phyloP scores from a whole-genome alignment of 1,140 invertebrate species.

The Halictus rubicundus region DNA sequence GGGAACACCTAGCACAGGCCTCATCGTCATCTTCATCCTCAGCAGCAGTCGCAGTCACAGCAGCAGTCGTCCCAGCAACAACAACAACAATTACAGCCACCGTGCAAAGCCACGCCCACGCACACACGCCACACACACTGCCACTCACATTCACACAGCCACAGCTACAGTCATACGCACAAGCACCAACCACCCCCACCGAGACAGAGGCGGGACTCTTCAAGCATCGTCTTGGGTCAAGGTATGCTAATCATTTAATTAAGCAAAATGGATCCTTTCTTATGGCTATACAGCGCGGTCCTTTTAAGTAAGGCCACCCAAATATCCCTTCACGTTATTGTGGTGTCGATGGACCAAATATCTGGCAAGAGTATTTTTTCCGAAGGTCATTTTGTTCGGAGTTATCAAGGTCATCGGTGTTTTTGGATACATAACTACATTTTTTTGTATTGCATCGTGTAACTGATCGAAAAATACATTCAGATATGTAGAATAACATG shows the following conservation, averaged over 20 bases:
- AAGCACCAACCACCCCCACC: conserved; percentile 74
- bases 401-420: too few species aligned
- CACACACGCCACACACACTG: conserved; percentile 78
- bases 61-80: conserved; percentile 56
- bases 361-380: too few species aligned
- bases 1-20: conserved; percentile 80
- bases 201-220: conserved; percentile 77
- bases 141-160: conserved; percentile 79
- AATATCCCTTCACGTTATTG: too few species aligned
- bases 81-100: conserved; percentile 63
- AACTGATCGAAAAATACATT: too few species aligned
- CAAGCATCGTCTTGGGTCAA: conserved; percentile 78
- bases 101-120: conserved; percentile 76
- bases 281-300: too few species aligned
- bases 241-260: conserved; percentile 69
- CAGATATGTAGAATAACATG: too few species aligned
- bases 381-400: too few species aligned
- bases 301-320: too few species aligned
- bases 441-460: too few species aligned
- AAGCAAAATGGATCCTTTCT: too few species aligned
- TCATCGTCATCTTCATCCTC: conserved; percentile 73
- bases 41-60: conserved; percentile 64
- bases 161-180: conserved; percentile 79
- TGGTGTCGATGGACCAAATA: too few species aligned
- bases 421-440: too few species aligned